These are phyloP conservation scores for Phymastichus coffea DNA, from an alignment of 1,140 invertebrate genomes.

Conservation along the genomic window DNA sequence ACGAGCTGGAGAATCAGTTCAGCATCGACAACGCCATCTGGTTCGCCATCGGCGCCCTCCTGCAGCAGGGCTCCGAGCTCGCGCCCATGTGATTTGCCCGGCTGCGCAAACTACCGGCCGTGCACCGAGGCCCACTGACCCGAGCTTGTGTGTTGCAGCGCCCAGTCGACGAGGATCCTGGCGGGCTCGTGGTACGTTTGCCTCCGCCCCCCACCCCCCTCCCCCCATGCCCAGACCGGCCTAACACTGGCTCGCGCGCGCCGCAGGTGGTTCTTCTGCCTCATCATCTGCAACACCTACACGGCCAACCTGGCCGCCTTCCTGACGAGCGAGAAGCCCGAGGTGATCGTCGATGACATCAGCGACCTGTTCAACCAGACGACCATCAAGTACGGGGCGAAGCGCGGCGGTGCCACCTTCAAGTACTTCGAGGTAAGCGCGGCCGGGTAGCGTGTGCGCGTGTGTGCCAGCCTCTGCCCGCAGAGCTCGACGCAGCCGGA, in stretches of 20 bases:
- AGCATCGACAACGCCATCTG: constrained; percentile 80
- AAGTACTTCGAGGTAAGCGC: constrained; percentile 78
- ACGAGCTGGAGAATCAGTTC: constrained; percentile 76
- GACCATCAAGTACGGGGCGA: constrained; percentile 80
- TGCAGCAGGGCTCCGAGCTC: constrained; percentile 81
- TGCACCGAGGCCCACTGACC: too few relatives aligned
- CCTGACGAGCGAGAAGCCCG: constrained; percentile 82
- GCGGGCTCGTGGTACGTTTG: too few relatives aligned
- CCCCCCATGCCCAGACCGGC: too few relatives aligned
- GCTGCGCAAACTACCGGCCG: too few relatives aligned
- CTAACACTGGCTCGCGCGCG: too few relatives aligned
- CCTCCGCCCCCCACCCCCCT: too few relatives aligned
- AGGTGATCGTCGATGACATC: constrained; percentile 80
- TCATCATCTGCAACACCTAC: constrained; percentile 92
- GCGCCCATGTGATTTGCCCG: constrained; percentile 74
- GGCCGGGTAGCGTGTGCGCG: too few relatives aligned
- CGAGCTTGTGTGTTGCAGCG: too few relatives aligned
- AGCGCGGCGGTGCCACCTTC: constrained; percentile 75
- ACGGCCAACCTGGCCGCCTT: constrained; percentile 94
- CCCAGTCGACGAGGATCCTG: too few relatives aligned
- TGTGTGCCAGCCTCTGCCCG: too few relatives aligned
- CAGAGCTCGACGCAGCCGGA: constrained; percentile 68
- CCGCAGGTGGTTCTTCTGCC: constrained; percentile 90
- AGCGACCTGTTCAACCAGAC: constrained; percentile 61
- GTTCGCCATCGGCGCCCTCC: constrained; percentile 75